Percentiles rank a stretch among this genome's conserved stretches.
Conservation (phyloP, 2,113 vertebrate species). For the Vulpes lagopus region DNA sequence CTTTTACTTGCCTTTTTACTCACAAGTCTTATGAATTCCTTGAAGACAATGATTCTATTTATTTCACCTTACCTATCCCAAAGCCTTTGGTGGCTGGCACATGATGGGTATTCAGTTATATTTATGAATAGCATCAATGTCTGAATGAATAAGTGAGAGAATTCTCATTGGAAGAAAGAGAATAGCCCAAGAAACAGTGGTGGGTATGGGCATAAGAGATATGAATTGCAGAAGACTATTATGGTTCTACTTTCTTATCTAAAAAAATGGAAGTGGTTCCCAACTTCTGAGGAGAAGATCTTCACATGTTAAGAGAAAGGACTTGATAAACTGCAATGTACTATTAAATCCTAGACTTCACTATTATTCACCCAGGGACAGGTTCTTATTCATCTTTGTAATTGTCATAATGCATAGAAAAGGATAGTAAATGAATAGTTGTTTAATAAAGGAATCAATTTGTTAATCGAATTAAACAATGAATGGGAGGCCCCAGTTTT, state of each 20-base stretch:
- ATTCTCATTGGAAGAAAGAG: not conserved
- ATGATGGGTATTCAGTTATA: not conserved
- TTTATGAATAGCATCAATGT: not conserved
- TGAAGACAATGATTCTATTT: not conserved
- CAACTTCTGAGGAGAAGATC: not conserved
- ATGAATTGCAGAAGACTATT: not conserved
- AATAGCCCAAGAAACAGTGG: not conserved
- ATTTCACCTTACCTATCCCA: not conserved
- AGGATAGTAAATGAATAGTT: not conserved
- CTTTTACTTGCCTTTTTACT: not conserved
- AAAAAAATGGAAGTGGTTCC: not conserved
- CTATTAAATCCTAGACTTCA: not conserved
- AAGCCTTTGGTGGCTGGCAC: not conserved
- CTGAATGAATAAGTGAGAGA: not conserved
- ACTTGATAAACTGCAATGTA: not conserved
- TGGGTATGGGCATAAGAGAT: not conserved
- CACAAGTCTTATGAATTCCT: not conserved
- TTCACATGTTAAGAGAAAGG: not conserved
- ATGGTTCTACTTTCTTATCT: not conserved
- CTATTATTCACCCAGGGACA: not conserved
- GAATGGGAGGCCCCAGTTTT: not conserved
- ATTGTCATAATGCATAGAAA: not conserved
- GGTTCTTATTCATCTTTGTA: not conserved
- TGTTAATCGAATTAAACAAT: not conserved
- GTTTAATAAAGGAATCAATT: not conserved